These are phyloP conservation scores for Enteromius fasciolatus DNA, from an alignment of 2,797 vertebrate genomes.

Conservation along the genomic window DNA sequence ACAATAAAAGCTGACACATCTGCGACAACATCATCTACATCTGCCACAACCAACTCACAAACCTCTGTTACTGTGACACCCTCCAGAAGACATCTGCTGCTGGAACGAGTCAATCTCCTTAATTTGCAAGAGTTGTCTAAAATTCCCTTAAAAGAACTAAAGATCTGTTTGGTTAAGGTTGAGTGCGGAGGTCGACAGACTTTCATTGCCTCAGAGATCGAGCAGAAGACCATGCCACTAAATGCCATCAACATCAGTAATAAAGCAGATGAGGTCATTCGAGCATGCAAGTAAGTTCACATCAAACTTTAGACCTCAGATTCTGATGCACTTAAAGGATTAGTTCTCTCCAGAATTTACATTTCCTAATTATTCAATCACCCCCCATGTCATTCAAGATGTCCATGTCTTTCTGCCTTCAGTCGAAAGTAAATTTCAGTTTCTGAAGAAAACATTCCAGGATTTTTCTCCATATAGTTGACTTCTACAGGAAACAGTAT, in stretches of 20 bases:
- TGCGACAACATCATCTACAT: constrained; percentile 47
- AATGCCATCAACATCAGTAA: constrained; percentile 82
- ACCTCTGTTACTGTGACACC: constrained; percentile 11
- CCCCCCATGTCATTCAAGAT: too few species aligned
- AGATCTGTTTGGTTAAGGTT: constrained; percentile 86
- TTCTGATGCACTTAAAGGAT: neutral
- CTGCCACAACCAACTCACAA: constrained; percentile 56
- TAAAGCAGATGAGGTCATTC: constrained; percentile 80
- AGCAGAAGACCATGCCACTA: constrained; percentile 77
- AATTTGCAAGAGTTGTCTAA: constrained; percentile 84
- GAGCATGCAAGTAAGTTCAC: constrained; percentile 86
- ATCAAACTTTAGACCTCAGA: neutral
- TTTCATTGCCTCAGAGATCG: constrained; percentile 84
- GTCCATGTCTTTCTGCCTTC: too few species aligned
- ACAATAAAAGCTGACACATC: constrained; percentile 61
- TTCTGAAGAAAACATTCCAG: too few species aligned
- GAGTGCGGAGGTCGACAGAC: constrained; percentile 82
- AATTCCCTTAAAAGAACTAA: constrained; percentile 86
- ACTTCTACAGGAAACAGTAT: too few species aligned
- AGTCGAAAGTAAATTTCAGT: too few species aligned
- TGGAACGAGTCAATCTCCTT: constrained; percentile 76
- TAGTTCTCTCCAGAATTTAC: too few species aligned
- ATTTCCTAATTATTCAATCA: too few species aligned
- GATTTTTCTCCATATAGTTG: too few species aligned
- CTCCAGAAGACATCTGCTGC: neutral